phyloP scores from a whole-genome alignment of 2,888 invertebrate species.

The Glaucopsyche alexis region DNA sequence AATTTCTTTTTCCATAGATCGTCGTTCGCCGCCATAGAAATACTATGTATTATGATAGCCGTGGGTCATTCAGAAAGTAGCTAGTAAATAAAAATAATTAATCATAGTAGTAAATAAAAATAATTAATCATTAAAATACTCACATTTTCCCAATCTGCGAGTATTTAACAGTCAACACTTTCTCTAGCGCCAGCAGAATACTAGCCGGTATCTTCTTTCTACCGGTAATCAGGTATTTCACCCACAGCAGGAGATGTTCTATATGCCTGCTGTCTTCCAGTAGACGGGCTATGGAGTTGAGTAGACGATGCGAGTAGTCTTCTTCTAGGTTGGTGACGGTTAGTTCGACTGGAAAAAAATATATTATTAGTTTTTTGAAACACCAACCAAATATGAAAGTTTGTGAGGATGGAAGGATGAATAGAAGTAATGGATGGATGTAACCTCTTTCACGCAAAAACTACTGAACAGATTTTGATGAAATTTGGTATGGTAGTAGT shows the following conservation, averaged over 20 bases:
- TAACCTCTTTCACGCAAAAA: no score
- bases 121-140: constrained; percentile 41
- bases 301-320: constrained; percentile 86
- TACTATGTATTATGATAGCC: no score
- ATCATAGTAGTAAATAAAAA: no score
- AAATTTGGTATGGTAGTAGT: no score
- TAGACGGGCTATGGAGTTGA: constrained; percentile 85
- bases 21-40: no score
- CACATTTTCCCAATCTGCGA: constrained; percentile 92
- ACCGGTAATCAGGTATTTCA: constrained; percentile 82
- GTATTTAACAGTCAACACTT: constrained; percentile 87
- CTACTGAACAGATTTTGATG: no score
- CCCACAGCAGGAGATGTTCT: constrained; percentile 94
- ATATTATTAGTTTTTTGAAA: neutral
- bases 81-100: no score
- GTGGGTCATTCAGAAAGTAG: no score
- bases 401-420: no score
- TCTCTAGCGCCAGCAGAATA: constrained; percentile 86
- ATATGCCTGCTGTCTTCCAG: constrained; percentile 90
- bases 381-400: no score
- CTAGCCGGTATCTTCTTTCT: constrained; percentile 83
- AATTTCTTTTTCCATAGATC: no score
- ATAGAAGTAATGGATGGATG: no score
- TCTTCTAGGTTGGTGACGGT: constrained; percentile 85
- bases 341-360: constrained; percentile 84